These are phyloP conservation scores for Tenthredo mesomela DNA, from an alignment of 2,888 invertebrate species.

Conservation along the genomic window DNA sequence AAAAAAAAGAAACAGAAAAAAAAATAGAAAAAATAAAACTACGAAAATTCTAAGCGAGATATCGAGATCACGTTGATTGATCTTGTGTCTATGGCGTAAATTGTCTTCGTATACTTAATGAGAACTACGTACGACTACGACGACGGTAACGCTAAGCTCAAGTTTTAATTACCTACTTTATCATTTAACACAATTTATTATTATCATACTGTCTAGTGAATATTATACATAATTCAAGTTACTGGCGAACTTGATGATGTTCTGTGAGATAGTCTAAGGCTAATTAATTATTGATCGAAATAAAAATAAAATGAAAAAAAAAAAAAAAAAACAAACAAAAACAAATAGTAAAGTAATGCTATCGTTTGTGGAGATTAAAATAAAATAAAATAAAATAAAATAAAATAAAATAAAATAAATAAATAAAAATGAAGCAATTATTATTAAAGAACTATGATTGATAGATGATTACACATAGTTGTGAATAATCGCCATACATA, in stretches of 20 bases:
- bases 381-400: background rate
- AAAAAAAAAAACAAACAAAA: no score
- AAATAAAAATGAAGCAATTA: background rate
- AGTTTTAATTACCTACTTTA: slow-evolving; percentile 34
- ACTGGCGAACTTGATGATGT: slow-evolving; percentile 35
- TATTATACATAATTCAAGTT: slow-evolving; percentile 31
- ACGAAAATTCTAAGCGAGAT: background rate
- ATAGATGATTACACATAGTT: background rate
- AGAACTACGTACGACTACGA: background rate
- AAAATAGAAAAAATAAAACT: background rate
- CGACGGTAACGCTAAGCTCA: slow-evolving; percentile 12
- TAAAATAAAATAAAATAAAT: background rate
- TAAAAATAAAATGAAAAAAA: background rate
- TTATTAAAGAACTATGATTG: background rate
- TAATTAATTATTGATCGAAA: slow-evolving; percentile 32
- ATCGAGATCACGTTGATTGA: background rate
- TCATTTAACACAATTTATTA: background rate
- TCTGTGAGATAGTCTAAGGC: slow-evolving; percentile 47
- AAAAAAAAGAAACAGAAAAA: background rate
- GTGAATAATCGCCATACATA: slow-evolving; percentile 25
- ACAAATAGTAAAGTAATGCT: background rate
- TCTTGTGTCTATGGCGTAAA: slow-evolving; percentile 6
- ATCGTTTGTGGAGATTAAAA: background rate
- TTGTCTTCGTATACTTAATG: background rate
- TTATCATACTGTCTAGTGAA: slow-evolving; percentile 35